A percentile compares a stretch with the other conserved stretches of the same genome.
phyloP scores from a whole-genome alignment of 2,797 vertebrate species.

The Arrhamphus sclerolepis region DNA sequence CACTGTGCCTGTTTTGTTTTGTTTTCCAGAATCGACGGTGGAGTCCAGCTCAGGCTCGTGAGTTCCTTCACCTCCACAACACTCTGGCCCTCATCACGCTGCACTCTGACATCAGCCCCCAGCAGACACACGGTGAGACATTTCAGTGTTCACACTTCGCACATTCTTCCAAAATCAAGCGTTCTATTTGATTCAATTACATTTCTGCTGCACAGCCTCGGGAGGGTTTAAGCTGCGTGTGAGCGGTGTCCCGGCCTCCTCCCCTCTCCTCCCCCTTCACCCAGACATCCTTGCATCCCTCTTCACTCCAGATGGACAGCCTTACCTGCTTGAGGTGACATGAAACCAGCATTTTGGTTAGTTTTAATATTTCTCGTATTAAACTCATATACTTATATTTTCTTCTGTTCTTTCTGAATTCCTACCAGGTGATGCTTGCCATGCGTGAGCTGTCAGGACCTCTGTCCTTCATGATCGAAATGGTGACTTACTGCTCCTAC shows the following conservation, averaged over 20 bases:
- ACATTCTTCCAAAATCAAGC: neutral
- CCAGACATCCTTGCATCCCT: conserved; percentile 90
- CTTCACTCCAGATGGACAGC: conserved; percentile 93
- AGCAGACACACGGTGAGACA: conserved; percentile 88
- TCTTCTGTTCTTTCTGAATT: neutral
- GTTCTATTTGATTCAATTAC: neutral
- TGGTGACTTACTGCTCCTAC: conserved; percentile 93
- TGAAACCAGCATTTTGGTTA: neutral
- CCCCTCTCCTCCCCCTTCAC: conserved; percentile 86
- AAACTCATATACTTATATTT: neutral
- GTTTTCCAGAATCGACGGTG: conserved; percentile 92
- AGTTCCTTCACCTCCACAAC: conserved; percentile 96
- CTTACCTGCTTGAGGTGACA: conserved; percentile 93
- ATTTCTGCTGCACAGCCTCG: conserved; percentile 77
- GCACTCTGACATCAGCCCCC: conserved; percentile 88
- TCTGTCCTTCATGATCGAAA: conserved; percentile 89
- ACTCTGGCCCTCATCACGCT: conserved; percentile 93
- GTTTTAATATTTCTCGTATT: neutral
- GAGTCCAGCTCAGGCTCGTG: conserved; percentile 96
- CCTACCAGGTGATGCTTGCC: conserved; percentile 93
- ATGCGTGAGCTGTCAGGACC: conserved; percentile 94
- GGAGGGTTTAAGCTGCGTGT: conserved; percentile 83
- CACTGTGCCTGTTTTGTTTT: neutral
- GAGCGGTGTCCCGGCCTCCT: conserved; percentile 75
- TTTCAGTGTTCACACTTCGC: neutral